These are phyloP conservation scores for Palythoa heliodiscus DNA, from an alignment of 92 coral and sea anemone genomes.

Conservation along the genomic window DNA sequence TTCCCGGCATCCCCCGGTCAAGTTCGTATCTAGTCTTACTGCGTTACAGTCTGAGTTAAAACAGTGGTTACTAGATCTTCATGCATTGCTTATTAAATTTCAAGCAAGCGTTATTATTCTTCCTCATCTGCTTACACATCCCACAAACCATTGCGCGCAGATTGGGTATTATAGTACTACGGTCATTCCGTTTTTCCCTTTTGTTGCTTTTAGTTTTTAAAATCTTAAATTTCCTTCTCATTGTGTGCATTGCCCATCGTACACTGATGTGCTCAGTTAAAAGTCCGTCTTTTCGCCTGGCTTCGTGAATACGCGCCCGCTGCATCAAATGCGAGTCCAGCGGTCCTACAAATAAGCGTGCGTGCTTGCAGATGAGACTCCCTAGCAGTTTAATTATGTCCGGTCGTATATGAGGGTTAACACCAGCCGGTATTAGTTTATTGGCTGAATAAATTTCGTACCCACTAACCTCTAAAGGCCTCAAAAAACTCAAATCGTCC, in stretches of 20 bases:
- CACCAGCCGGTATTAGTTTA: constrained; percentile 65
- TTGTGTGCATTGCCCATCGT: constrained; percentile 77
- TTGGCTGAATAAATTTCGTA: constrained; percentile 62
- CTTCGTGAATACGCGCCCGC: constrained; percentile 82
- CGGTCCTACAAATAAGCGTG: constrained; percentile 75
- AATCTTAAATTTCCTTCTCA: constrained; percentile 55
- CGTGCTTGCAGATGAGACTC: constrained; percentile 72
- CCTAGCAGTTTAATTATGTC: constrained; percentile 71
- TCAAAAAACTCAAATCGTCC: constrained; percentile 46
- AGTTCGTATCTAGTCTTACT: no score
- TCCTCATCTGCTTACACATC: constrained; percentile 24
- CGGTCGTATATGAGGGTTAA: constrained; percentile 50
- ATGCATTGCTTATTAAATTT: constrained; percentile 4
- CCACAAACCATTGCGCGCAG: constrained; percentile 48
- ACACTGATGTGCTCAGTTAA: constrained; percentile 62
- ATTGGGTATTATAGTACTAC: background rate
- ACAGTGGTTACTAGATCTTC: background rate
- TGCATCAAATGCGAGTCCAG: constrained; percentile 71
- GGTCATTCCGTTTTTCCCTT: background rate
- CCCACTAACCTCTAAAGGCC: constrained; percentile 51
- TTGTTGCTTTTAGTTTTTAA: background rate
- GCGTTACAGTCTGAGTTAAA: no score
- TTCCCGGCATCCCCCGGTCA: no score
- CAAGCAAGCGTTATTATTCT: constrained; percentile 2
- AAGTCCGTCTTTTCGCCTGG: constrained; percentile 58